Conservation (phyloP, 2,797 vertebrate genomes). For the Enteromius paludinosus region DNA sequence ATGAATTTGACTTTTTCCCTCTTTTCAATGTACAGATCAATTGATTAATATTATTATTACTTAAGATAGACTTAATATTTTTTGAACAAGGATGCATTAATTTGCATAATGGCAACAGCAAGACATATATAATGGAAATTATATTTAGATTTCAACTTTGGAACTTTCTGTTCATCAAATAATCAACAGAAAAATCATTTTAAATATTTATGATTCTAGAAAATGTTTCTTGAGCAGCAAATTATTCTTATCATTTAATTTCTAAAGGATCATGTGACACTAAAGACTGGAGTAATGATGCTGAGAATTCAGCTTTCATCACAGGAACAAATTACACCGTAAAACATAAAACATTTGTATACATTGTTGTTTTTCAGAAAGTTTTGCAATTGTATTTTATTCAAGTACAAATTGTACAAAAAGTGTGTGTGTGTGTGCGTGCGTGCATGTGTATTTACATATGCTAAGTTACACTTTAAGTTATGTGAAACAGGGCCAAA, state of each 20-base stretch:
- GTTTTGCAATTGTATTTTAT: neutral
- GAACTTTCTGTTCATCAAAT: too few species aligned
- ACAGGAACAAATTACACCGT: neutral
- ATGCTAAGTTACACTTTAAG: neutral
- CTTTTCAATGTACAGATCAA: neutral
- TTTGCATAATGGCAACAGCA: neutral
- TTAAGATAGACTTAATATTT: neutral
- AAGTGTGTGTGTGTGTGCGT: neutral
- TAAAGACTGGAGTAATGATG: neutral
- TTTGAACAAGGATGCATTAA: neutral
- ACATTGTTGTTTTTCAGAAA: neutral
- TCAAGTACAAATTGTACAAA: neutral
- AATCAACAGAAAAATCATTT: neutral
- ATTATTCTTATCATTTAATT: neutral
- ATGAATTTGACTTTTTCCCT: neutral
- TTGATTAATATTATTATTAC: too few species aligned
- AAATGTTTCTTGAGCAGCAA: neutral
- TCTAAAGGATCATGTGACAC: neutral
- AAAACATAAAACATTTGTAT: neutral
- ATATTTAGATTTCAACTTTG: neutral
- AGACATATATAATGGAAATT: neutral
- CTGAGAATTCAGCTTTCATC: neutral
- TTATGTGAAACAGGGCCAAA: constrained; percentile 22
- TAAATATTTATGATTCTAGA: neutral
- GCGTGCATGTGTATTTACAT: neutral